These are phyloP conservation scores for Atherinosoma microstoma DNA, from an alignment of 2,797 vertebrate genomes.

Conservation along the genomic window DNA sequence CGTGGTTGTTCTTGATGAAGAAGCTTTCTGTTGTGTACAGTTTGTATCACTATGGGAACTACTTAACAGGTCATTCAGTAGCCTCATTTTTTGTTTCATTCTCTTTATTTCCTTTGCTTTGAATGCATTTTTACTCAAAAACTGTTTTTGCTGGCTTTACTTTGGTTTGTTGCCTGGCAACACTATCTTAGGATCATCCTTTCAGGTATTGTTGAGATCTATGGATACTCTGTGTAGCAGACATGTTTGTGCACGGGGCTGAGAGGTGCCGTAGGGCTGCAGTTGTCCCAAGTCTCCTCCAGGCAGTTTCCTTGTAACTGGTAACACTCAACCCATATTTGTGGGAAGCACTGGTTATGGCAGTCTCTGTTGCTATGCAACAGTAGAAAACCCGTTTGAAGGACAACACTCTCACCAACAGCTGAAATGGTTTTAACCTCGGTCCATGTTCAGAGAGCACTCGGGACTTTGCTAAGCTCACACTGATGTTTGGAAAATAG, in stretches of 20 bases:
- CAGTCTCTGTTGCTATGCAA: slow-evolving; percentile 68
- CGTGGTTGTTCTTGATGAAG: slow-evolving; percentile 9
- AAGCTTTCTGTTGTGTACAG: slow-evolving; percentile 24
- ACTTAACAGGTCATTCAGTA: slow-evolving; percentile 4
- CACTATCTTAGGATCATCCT: slow-evolving; percentile 38
- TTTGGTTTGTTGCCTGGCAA: slow-evolving; percentile 66
- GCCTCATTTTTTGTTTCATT: neutral
- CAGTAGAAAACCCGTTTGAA: slow-evolving; percentile 51
- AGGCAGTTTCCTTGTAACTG: slow-evolving; percentile 1
- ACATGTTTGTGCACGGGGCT: neutral
- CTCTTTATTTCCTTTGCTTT: slow-evolving; percentile 31
- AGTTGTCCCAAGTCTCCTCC: slow-evolving; percentile 23
- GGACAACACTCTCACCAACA: slow-evolving; percentile 37
- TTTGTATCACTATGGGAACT: slow-evolving; percentile 40
- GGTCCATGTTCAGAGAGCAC: slow-evolving; percentile 13
- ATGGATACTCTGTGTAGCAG: slow-evolving; percentile 11
- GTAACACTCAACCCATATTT: slow-evolving; percentile 17
- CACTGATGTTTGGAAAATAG: slow-evolving; percentile 6
- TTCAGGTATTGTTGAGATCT: slow-evolving; percentile 28
- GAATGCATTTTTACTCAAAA: slow-evolving; percentile 31
- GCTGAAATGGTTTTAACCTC: slow-evolving; percentile 52
- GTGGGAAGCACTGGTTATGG: slow-evolving; percentile 32
- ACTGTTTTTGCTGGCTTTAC: slow-evolving; percentile 21
- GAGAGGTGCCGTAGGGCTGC: slow-evolving; percentile 2
- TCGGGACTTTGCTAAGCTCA: slow-evolving; percentile 19